Evolutionary conservation across 2,113 vertebrate species (phyloP).

Genomic region (Strigops habroptila): DNA sequence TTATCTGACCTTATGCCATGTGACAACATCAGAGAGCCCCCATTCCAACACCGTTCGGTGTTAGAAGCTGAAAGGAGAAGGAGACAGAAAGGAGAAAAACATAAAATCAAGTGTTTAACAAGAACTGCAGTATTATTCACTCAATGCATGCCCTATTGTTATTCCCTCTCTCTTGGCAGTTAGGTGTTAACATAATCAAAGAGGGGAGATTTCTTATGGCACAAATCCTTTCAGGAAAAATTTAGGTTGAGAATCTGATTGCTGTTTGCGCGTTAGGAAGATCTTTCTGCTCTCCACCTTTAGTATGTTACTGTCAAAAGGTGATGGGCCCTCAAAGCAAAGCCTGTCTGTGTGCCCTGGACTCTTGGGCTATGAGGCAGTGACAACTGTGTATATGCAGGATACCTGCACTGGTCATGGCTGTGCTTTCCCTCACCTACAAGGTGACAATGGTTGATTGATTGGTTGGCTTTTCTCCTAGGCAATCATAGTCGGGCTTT

Average conservation of each 20-base stretch:
- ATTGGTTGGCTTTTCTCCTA: not conserved
- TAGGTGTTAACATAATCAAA: not conserved
- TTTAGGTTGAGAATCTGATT: not conserved
- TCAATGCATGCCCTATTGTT: rapidly evolving
- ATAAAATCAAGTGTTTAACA: not conserved
- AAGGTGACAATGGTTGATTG: not conserved
- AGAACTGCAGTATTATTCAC: not conserved
- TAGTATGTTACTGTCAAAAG: not conserved
- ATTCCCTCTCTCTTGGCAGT: not conserved
- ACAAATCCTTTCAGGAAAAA: not conserved
- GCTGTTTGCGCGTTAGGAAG: not conserved
- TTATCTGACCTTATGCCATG: not conserved
- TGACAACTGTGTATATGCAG: not conserved
- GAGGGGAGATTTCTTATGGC: not conserved
- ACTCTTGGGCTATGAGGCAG: not conserved
- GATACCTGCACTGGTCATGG: not conserved
- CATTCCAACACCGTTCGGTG: not conserved
- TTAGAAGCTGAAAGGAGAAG: not conserved
- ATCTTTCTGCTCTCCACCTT: not conserved
- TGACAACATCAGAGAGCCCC: not conserved
- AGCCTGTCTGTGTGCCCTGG: not conserved
- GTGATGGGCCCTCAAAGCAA: not conserved
- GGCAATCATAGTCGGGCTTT: not conserved
- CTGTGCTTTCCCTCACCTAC: not conserved
- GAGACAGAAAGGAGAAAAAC: not conserved